Conservation (phyloP, 2,797 vertebrate species). For the Lepidocolaptes lacrymiger region DNA sequence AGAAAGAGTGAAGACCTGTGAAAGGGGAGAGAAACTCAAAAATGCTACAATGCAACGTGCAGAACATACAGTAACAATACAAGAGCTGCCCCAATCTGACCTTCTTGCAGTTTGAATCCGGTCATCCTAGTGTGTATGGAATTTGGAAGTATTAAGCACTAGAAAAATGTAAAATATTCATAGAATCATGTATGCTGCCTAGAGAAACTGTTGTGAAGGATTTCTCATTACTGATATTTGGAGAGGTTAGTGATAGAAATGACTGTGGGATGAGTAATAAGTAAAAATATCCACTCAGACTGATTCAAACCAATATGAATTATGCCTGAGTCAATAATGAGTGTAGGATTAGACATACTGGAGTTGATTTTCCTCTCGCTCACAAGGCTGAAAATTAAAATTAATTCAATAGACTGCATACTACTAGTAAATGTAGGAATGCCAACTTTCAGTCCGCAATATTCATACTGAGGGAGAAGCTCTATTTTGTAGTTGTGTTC, state of each 20-base stretch:
- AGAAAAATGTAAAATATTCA: slow-evolving; percentile 1
- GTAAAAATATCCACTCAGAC: slow-evolving; percentile 27
- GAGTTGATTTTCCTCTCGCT: slow-evolving; percentile 21
- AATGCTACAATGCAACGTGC: not conserved
- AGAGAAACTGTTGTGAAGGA: not conserved
- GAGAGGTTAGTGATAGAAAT: slow-evolving; percentile 29
- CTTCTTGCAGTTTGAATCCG: not conserved
- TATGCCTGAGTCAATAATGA: slow-evolving; percentile 37
- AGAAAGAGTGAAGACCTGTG: not conserved
- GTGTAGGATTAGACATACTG: not conserved
- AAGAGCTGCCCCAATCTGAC: not conserved
- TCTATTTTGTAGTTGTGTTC: not conserved
- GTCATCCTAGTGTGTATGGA: not conserved
- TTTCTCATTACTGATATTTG: slow-evolving; percentile 28
- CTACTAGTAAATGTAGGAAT: not conserved
- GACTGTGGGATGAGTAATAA: slow-evolving; percentile 32
- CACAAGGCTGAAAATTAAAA: not conserved
- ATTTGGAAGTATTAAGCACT: not conserved
- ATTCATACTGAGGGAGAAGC: not conserved
- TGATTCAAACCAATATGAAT: slow-evolving; percentile 42
- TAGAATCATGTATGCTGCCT: not conserved
- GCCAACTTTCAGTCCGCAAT: not conserved
- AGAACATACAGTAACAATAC: not conserved
- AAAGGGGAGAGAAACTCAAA: not conserved
- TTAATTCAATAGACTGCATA: not conserved